Percentiles rank a stretch among this genome's conserved stretches.
These are phyloP conservation scores for Nephrotoma flavescens DNA, from an alignment of 2,888 invertebrate genomes.

Conservation along the genomic window DNA sequence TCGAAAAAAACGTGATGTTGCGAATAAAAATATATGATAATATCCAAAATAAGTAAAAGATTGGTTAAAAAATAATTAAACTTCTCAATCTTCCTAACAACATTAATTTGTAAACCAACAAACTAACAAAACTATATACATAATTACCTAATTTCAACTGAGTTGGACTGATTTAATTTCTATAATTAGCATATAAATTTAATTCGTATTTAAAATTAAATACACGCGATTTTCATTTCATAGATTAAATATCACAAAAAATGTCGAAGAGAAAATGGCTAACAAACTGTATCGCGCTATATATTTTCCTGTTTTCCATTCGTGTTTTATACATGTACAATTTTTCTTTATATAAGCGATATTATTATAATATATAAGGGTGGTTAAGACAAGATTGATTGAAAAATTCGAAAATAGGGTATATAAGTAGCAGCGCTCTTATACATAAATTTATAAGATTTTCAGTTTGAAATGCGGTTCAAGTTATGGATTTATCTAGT, in stretches of 20 bases:
- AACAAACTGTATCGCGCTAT: background rate
- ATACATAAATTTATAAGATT: background rate
- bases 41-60: too few species aligned
- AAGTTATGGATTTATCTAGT: background rate
- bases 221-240: background rate
- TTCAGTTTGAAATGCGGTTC: background rate
- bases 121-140: background rate
- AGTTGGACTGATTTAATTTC: background rate
- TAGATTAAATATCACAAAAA: background rate
- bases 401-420: background rate
- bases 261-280: background rate
- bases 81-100: background rate
- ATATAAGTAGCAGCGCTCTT: background rate
- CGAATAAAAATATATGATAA: too few species aligned
- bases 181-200: background rate
- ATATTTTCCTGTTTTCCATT: background rate
- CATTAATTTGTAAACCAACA: background rate
- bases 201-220: background rate
- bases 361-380: background rate
- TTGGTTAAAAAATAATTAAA: too few species aligned
- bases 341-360: background rate
- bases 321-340: background rate
- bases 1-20: too few species aligned
- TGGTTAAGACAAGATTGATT: background rate
- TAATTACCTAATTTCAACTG: background rate